phyloP scores from a whole-genome alignment of 2,113 vertebrate genomes.

The Psilopsiagon aurifrons region DNA sequence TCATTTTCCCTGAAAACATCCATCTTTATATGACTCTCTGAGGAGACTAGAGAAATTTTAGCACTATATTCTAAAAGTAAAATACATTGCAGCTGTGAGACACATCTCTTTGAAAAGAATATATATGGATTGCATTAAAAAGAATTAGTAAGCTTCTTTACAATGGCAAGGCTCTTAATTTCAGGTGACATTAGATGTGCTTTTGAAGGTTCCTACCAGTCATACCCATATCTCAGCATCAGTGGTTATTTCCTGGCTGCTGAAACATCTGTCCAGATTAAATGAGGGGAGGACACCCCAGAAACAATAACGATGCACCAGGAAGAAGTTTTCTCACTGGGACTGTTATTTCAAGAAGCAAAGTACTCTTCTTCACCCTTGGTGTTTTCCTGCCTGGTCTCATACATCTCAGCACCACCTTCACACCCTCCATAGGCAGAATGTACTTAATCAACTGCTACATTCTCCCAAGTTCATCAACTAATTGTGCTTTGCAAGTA shows the following conservation, averaged over 20 bases:
- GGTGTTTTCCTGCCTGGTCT: neutral
- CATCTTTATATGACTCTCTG: neutral
- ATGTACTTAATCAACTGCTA: neutral
- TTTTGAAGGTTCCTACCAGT: neutral
- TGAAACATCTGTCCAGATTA: neutral
- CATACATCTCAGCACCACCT: neutral
- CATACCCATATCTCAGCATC: neutral
- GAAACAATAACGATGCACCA: accelerated
- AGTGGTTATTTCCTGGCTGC: neutral
- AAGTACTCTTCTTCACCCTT: neutral
- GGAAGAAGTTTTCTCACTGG: neutral
- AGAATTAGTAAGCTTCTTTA: neutral
- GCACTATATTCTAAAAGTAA: neutral
- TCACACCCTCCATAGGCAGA: neutral
- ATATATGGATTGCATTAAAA: neutral
- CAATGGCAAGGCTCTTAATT: neutral
- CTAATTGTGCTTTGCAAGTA: neutral
- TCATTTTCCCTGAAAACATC: neutral
- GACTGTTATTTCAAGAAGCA: neutral
- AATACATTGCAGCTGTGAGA: neutral
- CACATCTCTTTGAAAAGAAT: neutral
- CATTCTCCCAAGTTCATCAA: neutral
- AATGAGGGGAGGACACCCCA: neutral
- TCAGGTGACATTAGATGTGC: neutral
- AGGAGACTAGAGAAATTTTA: neutral